These are phyloP conservation scores for Zoanthus sociatus DNA, from an alignment of 92 coral and sea anemone species.

Conservation along the genomic window DNA sequence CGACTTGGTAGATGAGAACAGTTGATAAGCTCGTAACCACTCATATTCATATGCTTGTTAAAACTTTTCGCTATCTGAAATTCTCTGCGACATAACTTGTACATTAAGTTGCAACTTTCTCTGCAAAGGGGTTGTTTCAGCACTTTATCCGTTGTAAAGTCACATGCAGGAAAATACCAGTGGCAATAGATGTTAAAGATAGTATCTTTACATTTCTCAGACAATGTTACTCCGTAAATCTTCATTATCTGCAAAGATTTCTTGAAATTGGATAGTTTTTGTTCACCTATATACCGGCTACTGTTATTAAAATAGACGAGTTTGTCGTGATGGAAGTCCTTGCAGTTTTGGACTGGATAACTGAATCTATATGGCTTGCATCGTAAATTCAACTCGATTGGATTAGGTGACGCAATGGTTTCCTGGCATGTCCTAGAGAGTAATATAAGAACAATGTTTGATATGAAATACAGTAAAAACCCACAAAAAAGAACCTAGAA, in stretches of 20 bases:
- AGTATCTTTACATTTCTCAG: background rate
- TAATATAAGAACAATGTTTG: background rate
- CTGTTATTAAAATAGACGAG: background rate
- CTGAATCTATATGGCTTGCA: background rate
- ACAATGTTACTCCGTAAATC: background rate
- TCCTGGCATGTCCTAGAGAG: background rate
- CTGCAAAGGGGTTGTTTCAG: background rate
- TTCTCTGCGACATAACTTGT: conserved; percentile 8
- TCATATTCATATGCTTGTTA: background rate
- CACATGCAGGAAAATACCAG: conserved; percentile 29
- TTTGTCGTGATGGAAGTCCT: background rate
- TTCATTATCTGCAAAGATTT: background rate
- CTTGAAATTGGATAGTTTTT: background rate
- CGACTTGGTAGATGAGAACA: conserved; percentile 23
- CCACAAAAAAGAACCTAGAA: too few relatives aligned
- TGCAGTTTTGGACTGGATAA: background rate
- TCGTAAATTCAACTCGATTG: background rate
- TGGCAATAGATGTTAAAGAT: conserved; percentile 21
- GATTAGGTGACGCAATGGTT: background rate
- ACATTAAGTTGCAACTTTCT: conserved; percentile 12
- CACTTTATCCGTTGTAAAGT: conserved; percentile 3
- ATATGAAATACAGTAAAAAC: background rate
- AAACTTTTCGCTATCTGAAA: background rate
- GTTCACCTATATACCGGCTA: background rate
- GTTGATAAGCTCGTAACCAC: conserved; percentile 6